phyloP scores from a whole-genome alignment of 2,113 vertebrate species.

The Coregonus clupeaformis region DNA sequence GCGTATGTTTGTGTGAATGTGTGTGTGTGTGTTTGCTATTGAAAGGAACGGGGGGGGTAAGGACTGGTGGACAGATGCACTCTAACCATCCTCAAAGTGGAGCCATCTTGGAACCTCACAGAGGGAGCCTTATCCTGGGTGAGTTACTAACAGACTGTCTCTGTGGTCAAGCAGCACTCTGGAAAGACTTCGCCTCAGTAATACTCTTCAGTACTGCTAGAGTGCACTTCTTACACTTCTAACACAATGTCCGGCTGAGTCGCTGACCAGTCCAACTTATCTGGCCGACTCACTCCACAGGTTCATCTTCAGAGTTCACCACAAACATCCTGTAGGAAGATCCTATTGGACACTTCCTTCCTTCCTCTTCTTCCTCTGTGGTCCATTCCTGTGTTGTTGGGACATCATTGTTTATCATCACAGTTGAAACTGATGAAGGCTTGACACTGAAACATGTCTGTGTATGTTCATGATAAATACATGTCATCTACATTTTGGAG shows the following conservation, averaged over 20 bases:
- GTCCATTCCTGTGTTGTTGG: not conserved
- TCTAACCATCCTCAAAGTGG: not conserved
- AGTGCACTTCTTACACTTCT: too few relatives aligned
- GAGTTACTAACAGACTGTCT: not conserved
- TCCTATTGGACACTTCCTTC: not conserved
- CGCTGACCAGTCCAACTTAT: not conserved
- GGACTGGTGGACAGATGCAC: conserved; percentile 8
- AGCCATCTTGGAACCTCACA: not conserved
- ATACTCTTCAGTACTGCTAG: not conserved
- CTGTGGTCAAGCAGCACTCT: not conserved
- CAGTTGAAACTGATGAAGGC: too few relatives aligned
- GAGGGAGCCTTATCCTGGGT: not conserved
- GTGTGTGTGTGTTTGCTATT: too few relatives aligned
- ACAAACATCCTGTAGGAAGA: conserved; percentile 60
- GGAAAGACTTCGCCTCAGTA: not conserved
- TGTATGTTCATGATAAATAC: too few relatives aligned
- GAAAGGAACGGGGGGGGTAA: conserved; percentile 16
- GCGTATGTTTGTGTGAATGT: too few relatives aligned
- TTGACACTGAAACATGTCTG: too few relatives aligned
- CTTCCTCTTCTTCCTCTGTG: not conserved
- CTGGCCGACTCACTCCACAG: conserved; percentile 31
- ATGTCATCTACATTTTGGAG: too few relatives aligned
- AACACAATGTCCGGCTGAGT: not conserved
- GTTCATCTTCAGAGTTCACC: conserved; percentile 58
- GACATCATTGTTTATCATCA: not conserved